phyloP scores from a whole-genome alignment of 2,113 vertebrate genomes.

The Corythoichthys haematopterus region DNA sequence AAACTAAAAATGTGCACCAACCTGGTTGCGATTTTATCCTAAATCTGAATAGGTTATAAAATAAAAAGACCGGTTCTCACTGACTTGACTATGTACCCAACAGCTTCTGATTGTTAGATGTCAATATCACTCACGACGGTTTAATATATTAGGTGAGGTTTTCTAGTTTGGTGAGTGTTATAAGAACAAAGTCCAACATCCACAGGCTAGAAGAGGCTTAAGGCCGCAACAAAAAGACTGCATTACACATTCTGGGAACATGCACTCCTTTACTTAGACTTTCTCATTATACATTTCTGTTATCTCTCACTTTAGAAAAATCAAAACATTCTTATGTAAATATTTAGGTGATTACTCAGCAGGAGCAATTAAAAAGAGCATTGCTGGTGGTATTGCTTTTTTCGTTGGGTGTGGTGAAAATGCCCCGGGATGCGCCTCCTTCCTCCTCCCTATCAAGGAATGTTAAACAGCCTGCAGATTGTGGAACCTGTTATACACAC shows the following conservation, averaged over 20 bases:
- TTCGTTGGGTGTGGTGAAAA: slow-evolving; percentile 27
- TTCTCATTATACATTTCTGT: not conserved
- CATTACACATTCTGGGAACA: not conserved
- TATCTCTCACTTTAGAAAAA: not conserved
- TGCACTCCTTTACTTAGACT: not conserved
- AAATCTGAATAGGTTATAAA: no score
- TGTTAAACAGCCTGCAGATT: slow-evolving; percentile 30
- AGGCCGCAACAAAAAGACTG: not conserved
- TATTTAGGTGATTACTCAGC: not conserved
- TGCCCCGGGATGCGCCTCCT: slow-evolving; percentile 26
- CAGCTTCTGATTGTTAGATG: not conserved
- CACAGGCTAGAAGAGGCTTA: not conserved
- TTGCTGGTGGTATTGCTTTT: slow-evolving; percentile 12
- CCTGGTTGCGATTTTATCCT: no score
- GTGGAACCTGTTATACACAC: slow-evolving; percentile 41
- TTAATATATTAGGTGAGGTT: not conserved
- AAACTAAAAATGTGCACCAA: no score
- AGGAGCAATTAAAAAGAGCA: not conserved
- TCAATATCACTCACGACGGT: not conserved
- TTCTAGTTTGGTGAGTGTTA: slow-evolving; percentile 1
- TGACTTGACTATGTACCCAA: not conserved
- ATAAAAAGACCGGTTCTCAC: not conserved
- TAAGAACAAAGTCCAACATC: not conserved
- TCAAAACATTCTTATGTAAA: not conserved
- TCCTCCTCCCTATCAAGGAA: slow-evolving; percentile 46